A percentile compares a stretch with the other conserved stretches of the same genome.
These are phyloP conservation scores for Campoplex capitator DNA, from an alignment of 2,888 invertebrate genomes.

Conservation along the genomic window DNA sequence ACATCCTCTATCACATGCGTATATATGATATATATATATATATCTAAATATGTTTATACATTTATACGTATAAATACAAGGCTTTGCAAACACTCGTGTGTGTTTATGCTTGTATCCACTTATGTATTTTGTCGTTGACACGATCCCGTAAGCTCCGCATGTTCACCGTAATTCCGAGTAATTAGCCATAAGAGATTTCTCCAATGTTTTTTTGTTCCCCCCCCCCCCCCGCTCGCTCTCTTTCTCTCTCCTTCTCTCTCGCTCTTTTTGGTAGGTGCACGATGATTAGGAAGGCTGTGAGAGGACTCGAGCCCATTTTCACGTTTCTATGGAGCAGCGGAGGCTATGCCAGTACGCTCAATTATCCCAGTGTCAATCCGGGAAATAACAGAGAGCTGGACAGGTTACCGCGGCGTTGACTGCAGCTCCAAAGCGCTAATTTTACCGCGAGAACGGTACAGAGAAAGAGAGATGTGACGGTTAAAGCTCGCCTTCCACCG, in stretches of 20 bases:
- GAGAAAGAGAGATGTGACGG: constrained; percentile 70
- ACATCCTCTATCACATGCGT: background rate
- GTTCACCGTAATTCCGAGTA: constrained; percentile 44
- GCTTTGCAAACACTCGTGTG: background rate
- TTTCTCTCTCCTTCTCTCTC: background rate
- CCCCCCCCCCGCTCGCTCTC: background rate
- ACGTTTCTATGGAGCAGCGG: background rate
- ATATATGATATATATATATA: background rate
- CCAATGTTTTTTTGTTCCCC: constrained; percentile 3
- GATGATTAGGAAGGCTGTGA: constrained; percentile 38
- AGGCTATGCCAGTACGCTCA: constrained; percentile 46
- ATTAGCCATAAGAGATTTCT: constrained; percentile 45
- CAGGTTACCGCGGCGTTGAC: constrained; percentile 50
- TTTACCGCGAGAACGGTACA: background rate
- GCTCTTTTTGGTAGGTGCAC: background rate
- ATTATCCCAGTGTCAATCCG: constrained; percentile 67
- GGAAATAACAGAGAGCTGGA: constrained; percentile 60
- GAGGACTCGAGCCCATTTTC: constrained; percentile 19
- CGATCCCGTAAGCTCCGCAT: constrained; percentile 32
- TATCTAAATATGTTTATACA: background rate
- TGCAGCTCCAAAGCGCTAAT: constrained; percentile 22
- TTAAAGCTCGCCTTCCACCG: constrained; percentile 69
- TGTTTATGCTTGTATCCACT: background rate
- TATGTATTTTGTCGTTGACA: constrained; percentile 45
- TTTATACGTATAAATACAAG: background rate